A percentile compares a stretch with the other conserved stretches of the same genome.
Conservation (phyloP, 2,797 vertebrate genomes). For the Acrossocheilus wenchowensis region DNA sequence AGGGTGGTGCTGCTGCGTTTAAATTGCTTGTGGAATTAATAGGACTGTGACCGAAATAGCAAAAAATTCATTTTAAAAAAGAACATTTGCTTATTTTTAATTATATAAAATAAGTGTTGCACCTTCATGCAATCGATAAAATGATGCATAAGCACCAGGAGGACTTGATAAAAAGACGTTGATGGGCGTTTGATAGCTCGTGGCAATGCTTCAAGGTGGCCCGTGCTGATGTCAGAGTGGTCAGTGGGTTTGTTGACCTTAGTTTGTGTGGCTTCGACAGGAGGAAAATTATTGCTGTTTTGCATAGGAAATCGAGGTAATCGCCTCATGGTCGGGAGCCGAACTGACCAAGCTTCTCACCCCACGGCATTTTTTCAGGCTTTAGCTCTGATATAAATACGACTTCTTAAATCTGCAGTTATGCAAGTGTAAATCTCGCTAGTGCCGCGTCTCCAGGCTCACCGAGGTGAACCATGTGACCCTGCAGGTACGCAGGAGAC, state of each 20-base stretch:
- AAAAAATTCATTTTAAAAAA: background rate
- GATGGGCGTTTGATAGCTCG: constrained; percentile 15
- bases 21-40: constrained; percentile 51
- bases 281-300: constrained; percentile 72
- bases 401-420: constrained; percentile 67
- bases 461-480: constrained; percentile 56
- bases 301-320: constrained; percentile 72
- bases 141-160: constrained; percentile 1
- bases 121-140: background rate
- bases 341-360: constrained; percentile 59
- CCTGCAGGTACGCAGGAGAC: constrained; percentile 38
- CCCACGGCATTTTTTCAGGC: constrained; percentile 62
- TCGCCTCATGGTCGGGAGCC: constrained; percentile 60
- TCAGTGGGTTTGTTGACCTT: constrained; percentile 76
- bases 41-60: constrained; percentile 42
- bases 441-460: constrained; percentile 62
- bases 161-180: background rate
- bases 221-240: constrained; percentile 75
- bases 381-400: constrained; percentile 68
- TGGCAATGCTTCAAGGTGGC: constrained; percentile 74
- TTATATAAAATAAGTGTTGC: background rate
- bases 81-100: background rate
- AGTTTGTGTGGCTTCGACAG: constrained; percentile 69
- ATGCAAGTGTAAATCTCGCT: constrained; percentile 70
- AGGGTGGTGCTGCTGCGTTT: constrained; percentile 42